Percentiles rank a stretch among this genome's conserved stretches.
phyloP scores from a whole-genome alignment of 2,113 vertebrate genomes.

The Syrrhaptes paradoxus region DNA sequence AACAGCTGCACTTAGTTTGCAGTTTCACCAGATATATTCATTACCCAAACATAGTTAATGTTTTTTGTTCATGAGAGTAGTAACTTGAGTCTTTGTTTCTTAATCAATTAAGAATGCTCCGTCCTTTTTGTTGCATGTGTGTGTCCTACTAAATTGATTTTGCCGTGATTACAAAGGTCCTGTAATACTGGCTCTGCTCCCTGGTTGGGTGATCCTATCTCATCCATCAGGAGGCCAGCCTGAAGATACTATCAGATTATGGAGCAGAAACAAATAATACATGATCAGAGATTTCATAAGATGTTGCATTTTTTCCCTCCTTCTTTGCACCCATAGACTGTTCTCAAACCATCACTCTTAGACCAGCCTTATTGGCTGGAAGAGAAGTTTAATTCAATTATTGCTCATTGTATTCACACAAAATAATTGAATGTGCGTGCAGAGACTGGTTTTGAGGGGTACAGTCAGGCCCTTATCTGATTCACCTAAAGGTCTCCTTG shows the following conservation, averaged over 20 bases:
- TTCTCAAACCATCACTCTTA: background rate
- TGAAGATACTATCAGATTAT: background rate
- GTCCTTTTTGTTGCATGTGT: background rate
- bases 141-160: background rate
- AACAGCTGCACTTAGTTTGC: background rate
- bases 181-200: background rate
- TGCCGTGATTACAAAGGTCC: background rate
- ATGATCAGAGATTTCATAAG: background rate
- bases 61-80: background rate
- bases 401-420: background rate
- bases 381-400: background rate
- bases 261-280: background rate
- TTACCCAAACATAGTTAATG: background rate
- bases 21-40: background rate
- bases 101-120: background rate
- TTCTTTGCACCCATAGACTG: background rate
- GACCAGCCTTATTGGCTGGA: background rate
- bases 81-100: background rate
- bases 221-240: background rate
- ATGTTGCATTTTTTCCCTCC: background rate
- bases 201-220: background rate
- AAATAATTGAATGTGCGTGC: background rate
- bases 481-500: background rate
- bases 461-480: background rate
- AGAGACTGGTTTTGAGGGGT: slow-evolving; percentile 1